These are phyloP conservation scores for Drosophila trapezifrons DNA, from an alignment of 1,140 invertebrate genomes.

Conservation along the genomic window DNA sequence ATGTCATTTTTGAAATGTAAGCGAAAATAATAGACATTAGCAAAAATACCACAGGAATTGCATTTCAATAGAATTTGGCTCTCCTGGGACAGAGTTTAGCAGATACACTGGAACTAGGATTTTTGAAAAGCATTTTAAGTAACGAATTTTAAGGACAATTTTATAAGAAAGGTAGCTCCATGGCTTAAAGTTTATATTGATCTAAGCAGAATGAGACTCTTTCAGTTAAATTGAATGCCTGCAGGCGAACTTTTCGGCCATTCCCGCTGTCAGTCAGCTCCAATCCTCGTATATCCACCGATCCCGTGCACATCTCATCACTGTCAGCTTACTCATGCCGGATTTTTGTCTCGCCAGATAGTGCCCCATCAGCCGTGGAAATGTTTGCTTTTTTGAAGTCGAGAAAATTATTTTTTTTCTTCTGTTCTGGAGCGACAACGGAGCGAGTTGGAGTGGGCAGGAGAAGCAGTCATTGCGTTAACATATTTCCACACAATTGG, in stretches of 20 bases:
- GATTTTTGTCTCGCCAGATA: not conserved
- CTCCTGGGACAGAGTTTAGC: not conserved
- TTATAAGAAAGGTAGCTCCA: too few relatives aligned
- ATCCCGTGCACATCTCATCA: conserved; percentile 64
- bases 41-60: not conserved
- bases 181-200: not conserved
- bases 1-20: not conserved
- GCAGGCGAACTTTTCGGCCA: not conserved
- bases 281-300: conserved; percentile 3
- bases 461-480: conserved; percentile 26
- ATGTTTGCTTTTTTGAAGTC: conserved; percentile 45
- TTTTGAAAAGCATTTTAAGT: too few relatives aligned
- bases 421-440: conserved; percentile 8
- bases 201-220: not conserved
- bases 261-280: conserved; percentile 31
- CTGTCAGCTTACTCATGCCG: conserved; percentile 63
- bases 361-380: conserved; percentile 25
- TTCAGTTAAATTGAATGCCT: conserved; percentile 31
- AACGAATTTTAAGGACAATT: too few relatives aligned
- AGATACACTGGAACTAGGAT: not conserved
- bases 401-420: conserved; percentile 45
- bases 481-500: conserved; percentile 73
- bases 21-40: not conserved
- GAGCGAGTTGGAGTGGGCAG: conserved; percentile 17
- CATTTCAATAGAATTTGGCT: conserved; percentile 1